Evolutionary conservation across 64 coral and sea anemone genomes (phyloP).

Genomic region (Astreopora myriophthalma): DNA sequence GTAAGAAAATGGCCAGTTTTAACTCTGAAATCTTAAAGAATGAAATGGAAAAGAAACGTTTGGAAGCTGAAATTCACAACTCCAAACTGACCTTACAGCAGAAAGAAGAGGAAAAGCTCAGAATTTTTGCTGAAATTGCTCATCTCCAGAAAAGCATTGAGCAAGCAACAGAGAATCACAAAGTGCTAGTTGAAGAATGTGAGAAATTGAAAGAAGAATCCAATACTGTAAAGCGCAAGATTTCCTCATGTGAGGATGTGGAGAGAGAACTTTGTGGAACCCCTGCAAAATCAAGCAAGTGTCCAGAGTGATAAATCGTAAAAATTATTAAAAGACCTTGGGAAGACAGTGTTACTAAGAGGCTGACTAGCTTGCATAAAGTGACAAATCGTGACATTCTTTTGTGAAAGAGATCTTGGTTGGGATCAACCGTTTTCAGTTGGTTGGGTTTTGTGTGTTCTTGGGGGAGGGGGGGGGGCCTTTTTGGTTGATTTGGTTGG

Average conservation of each 20-base stretch:
- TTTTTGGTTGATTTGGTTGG: no score
- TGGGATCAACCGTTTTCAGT: no score
- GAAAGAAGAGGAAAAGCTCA: constrained; percentile 20
- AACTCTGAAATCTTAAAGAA: neutral
- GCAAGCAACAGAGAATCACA: constrained; percentile 8
- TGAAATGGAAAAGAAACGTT: constrained; percentile 4
- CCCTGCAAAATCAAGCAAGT: constrained; percentile 6
- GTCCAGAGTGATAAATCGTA: neutral
- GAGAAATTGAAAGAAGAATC: constrained; percentile 5
- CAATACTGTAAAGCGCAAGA: constrained; percentile 18
- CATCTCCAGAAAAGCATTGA: constrained; percentile 31
- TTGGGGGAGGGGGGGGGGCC: no score
- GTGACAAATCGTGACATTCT: no score
- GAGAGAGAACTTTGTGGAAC: constrained; percentile 32
- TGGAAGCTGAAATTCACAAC: constrained; percentile 19
- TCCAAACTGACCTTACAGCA: neutral
- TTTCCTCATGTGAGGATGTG: constrained; percentile 36
- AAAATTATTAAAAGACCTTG: neutral
- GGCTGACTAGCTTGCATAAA: no score
- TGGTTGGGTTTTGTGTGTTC: no score
- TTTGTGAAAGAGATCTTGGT: no score
- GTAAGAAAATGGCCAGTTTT: constrained; percentile 13
- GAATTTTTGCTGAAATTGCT: constrained; percentile 34
- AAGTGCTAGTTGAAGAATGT: neutral
- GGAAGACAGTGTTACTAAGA: neutral